Conservation (phyloP, 2,113 vertebrate genomes). For the Syngnathoides biaculeatus region DNA sequence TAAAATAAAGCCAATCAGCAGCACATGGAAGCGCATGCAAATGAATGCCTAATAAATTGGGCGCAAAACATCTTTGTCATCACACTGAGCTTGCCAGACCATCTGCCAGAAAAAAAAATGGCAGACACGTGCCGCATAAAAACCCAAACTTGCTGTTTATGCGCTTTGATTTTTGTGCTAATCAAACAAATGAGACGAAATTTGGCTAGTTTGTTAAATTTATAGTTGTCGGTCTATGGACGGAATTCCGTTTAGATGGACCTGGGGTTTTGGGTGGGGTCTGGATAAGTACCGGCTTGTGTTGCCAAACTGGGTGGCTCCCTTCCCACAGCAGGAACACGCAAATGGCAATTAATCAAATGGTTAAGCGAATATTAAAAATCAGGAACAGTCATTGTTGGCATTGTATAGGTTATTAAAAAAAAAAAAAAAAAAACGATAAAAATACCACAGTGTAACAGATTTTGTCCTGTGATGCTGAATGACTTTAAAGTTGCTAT, state of each 20-base stretch:
- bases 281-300: background rate
- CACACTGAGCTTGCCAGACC: conserved; percentile 3
- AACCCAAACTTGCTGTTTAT: conserved; percentile 2
- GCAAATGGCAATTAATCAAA: background rate
- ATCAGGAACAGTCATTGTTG: background rate
- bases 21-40: conserved; percentile 2
- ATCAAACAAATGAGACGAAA: conserved; percentile 5
- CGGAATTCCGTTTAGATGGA: background rate
- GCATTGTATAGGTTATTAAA: background rate
- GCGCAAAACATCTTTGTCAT: conserved; percentile 2
- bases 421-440: background rate
- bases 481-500: background rate
- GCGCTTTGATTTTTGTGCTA: background rate
- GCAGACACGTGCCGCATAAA: background rate
- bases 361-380: background rate
- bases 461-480: background rate
- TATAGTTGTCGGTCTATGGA: background rate
- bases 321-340: background rate
- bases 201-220: background rate
- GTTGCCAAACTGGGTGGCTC: background rate
- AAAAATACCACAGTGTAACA: background rate
- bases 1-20: conserved; percentile 10
- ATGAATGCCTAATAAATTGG: conserved; percentile 1
- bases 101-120: background rate
- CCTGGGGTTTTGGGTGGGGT: background rate